These are phyloP conservation scores for Excalfactoria chinensis DNA, from an alignment of 2,113 vertebrate genomes.

Conservation along the genomic window DNA sequence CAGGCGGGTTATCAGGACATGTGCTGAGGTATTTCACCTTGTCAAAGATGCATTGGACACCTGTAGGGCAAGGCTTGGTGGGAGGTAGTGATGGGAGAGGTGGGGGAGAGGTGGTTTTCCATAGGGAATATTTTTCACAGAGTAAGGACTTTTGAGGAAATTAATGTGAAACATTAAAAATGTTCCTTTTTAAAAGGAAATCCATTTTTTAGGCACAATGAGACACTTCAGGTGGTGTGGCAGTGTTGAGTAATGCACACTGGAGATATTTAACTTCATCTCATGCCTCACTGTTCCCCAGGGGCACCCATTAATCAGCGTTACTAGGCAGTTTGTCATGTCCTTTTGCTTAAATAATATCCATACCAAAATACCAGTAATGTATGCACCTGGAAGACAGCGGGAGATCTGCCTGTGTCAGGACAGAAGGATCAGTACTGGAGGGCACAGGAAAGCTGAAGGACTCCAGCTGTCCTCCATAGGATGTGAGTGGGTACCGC, in stretches of 20 bases:
- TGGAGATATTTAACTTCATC: constrained; percentile 72
- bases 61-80: background rate
- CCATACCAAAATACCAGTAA: constrained; percentile 74
- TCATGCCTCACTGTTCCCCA: constrained; percentile 52
- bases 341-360: constrained; percentile 79
- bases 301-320: constrained; percentile 76
- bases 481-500: background rate
- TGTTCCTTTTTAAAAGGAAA: constrained; percentile 66
- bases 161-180: constrained; percentile 74
- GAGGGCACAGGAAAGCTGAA: constrained; percentile 48
- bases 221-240: constrained; percentile 67
- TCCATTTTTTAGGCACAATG: constrained; percentile 68
- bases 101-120: constrained; percentile 13
- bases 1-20: background rate
- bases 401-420: constrained; percentile 43
- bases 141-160: constrained; percentile 65
- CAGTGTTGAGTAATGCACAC: constrained; percentile 66
- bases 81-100: constrained; percentile 20
- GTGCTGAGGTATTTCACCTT: constrained; percentile 27
- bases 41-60: background rate
- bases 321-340: constrained; percentile 73
- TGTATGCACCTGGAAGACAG: constrained; percentile 63
- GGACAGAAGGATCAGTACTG: constrained; percentile 11
- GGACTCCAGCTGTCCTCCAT: background rate
- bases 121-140: constrained; percentile 26